These are phyloP conservation scores for Pseudomyrmex pallidus DNA, from an alignment of 1,140 invertebrate species.

Conservation along the genomic window DNA sequence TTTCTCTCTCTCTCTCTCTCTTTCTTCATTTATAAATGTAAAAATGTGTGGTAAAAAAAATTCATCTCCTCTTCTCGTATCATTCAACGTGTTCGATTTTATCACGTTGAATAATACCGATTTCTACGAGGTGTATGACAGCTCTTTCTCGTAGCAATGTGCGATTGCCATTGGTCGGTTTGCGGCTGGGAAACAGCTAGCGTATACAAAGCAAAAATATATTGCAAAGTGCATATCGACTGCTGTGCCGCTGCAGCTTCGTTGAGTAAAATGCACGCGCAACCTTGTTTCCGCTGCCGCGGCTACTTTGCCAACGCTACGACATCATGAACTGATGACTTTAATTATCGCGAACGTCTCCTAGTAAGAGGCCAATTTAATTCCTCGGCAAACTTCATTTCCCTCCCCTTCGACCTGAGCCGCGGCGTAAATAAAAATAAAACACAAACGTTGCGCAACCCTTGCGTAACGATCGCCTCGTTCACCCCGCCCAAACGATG, in stretches of 20 bases:
- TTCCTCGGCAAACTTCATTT: conserved; percentile 63
- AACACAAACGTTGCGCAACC: conserved; percentile 18
- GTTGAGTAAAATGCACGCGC: conserved; percentile 39
- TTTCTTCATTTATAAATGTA: neutral
- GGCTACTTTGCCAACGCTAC: conserved; percentile 25
- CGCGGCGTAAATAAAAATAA: conserved; percentile 47
- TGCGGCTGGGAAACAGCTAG: neutral
- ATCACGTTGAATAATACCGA: conserved; percentile 36
- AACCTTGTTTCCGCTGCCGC: conserved; percentile 14
- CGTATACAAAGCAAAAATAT: conserved; percentile 9
- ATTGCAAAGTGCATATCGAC: conserved; percentile 25
- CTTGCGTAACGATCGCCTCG: conserved; percentile 33
- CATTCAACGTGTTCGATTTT: conserved; percentile 18
- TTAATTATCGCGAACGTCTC: conserved; percentile 75
- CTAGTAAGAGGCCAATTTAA: conserved; percentile 75
- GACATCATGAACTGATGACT: conserved; percentile 73
- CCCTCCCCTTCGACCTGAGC: neutral
- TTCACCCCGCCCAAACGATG: conserved; percentile 4
- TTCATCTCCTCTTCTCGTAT: neutral
- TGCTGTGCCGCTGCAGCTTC: neutral
- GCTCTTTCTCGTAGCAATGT: neutral
- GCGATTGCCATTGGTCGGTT: conserved; percentile 24
- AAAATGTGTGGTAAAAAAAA: neutral
- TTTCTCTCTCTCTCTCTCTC: too few species aligned
- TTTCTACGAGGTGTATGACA: conserved; percentile 16